A percentile compares a stretch with the other conserved stretches of the same genome.
phyloP scores from a whole-genome alignment of 2,888 invertebrate genomes.

The Temnothorax rugatulus region DNA sequence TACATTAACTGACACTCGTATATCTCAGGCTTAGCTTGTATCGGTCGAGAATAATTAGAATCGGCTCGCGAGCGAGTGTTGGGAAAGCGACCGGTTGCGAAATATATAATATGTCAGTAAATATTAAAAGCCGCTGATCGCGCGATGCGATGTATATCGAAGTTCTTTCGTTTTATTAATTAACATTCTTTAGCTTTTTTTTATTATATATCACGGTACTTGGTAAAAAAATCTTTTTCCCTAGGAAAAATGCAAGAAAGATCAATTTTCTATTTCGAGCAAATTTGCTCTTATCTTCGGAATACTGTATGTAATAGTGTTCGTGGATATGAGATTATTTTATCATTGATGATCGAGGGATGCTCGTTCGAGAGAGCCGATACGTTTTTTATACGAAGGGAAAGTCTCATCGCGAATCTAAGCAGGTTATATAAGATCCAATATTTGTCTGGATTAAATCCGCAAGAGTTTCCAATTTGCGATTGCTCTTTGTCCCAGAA shows the following conservation, averaged over 20 bases:
- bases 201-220: background rate
- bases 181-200: background rate
- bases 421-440: conserved; percentile 56
- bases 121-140: conserved; percentile 26
- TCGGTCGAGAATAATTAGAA: conserved; percentile 52
- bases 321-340: background rate
- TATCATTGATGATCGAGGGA: background rate
- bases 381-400: conserved; percentile 16
- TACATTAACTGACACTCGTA: conserved; percentile 55
- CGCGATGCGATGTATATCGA: background rate
- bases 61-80: conserved; percentile 37
- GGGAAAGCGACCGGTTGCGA: conserved; percentile 44
- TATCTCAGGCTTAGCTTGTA: conserved; percentile 34
- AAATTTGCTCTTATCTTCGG: background rate
- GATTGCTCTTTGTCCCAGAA: conserved; percentile 49
- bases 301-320: background rate
- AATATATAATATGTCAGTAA: conserved; percentile 41
- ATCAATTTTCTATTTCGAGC: background rate
- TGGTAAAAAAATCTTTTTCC: background rate
- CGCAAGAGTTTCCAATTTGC: conserved; percentile 42
- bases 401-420: conserved; percentile 40
- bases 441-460: conserved; percentile 67
- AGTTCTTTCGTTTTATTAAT: conserved; percentile 16
- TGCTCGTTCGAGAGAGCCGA: background rate
- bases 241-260: background rate